Conservation (phyloP, 2,113 vertebrate genomes). For the Rattus rattus region DNA sequence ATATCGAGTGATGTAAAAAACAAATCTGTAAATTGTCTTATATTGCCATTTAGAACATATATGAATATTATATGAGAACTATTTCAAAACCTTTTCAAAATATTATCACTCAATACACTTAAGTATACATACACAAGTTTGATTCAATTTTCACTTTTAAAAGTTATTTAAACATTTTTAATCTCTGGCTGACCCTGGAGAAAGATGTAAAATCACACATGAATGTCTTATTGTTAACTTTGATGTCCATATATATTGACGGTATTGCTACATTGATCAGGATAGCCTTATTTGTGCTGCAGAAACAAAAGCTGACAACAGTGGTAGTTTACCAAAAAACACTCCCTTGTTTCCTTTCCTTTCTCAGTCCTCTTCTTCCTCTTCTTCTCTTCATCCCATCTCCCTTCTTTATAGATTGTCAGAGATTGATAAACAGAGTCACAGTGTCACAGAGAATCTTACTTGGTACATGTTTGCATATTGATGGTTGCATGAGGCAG, state of each 20-base stretch:
- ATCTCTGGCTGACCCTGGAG: not conserved
- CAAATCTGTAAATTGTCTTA: not conserved
- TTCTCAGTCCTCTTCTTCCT: no score
- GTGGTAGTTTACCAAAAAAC: not conserved
- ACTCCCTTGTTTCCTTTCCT: not conserved
- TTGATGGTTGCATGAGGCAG: not conserved
- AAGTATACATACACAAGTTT: not conserved
- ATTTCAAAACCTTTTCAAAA: not conserved
- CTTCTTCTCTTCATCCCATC: fast-evolving
- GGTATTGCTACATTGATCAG: not conserved
- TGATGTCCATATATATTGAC: not conserved
- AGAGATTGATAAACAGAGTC: not conserved
- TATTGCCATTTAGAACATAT: not conserved
- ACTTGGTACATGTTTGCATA: not conserved
- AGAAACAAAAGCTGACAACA: not conserved
- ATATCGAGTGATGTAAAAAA: not conserved
- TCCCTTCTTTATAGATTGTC: no score
- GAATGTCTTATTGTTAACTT: not conserved
- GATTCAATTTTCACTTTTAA: not conserved
- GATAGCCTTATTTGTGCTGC: not conserved
- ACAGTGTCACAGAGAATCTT: no score
- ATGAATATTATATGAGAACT: not conserved
- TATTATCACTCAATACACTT: not conserved
- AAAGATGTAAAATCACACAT: not conserved
- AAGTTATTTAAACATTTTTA: not conserved